Conservation (phyloP, 1,140 invertebrate species). For the Cyrtorhinus lividipennis region DNA sequence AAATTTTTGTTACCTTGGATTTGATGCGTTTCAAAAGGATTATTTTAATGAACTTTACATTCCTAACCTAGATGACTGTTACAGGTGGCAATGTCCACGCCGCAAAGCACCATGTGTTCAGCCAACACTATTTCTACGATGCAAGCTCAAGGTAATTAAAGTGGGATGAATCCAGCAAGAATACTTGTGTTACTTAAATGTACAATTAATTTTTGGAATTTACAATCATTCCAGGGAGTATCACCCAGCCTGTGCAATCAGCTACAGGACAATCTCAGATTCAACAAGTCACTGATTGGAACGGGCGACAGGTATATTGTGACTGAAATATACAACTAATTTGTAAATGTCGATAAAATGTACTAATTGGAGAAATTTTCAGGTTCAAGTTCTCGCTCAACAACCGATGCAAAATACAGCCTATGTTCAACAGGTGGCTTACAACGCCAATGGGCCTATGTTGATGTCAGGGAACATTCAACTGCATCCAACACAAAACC, state of each 20-base stretch:
- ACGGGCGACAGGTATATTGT: background rate
- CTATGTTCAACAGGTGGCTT: conserved; percentile 36
- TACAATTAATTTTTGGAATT: background rate
- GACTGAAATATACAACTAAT: background rate
- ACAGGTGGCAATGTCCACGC: conserved; percentile 16
- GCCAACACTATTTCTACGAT: conserved; percentile 18
- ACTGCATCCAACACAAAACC: conserved; percentile 30
- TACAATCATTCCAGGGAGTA: background rate
- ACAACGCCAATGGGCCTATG: conserved; percentile 34
- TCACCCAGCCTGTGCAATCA: background rate
- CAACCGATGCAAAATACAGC: conserved; percentile 36
- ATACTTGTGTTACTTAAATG: background rate
- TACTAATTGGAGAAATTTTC: conserved; percentile 15
- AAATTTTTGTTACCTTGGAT: no score
- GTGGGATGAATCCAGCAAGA: background rate
- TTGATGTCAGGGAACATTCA: conserved; percentile 36
- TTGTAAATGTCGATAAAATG: background rate
- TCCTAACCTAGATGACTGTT: no score
- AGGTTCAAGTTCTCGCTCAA: conserved; percentile 39
- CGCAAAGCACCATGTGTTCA: conserved; percentile 14
- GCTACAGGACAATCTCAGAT: background rate
- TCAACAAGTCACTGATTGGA: conserved; percentile 1
- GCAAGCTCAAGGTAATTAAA: conserved; percentile 16
- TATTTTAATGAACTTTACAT: no score
- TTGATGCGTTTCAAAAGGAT: no score